These are phyloP conservation scores for Oenanthe oenanthe DNA, from an alignment of 2,113 vertebrate genomes.

Conservation along the genomic window DNA sequence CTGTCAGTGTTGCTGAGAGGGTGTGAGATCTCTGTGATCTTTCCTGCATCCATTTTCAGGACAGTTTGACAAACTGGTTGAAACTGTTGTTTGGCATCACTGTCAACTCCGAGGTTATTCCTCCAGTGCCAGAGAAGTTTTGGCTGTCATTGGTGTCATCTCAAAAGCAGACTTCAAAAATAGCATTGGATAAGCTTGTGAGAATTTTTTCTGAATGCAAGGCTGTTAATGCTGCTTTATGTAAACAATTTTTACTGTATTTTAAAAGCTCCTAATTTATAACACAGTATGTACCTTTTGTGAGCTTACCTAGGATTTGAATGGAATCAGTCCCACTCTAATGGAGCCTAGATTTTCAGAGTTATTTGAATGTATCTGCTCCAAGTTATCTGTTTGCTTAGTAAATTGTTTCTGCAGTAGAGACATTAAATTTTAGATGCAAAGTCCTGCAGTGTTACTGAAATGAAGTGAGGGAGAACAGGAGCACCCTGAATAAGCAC, in stretches of 20 bases:
- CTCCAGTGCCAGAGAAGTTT: not conserved
- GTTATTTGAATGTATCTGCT: not conserved
- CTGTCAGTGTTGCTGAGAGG: not conserved
- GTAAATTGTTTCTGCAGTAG: not conserved
- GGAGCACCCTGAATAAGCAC: not conserved
- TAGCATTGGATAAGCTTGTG: not conserved
- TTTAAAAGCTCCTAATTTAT: not conserved
- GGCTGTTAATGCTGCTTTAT: not conserved
- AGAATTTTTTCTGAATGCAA: not conserved
- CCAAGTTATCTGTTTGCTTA: not conserved
- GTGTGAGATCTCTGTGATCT: not conserved
- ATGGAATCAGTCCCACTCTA: not conserved
- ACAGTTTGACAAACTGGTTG: not conserved
- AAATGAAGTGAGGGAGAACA: not conserved
- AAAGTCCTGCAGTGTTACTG: not conserved
- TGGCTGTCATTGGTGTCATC: not conserved
- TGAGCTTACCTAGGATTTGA: not conserved
- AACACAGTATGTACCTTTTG: not conserved
- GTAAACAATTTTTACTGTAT: not conserved
- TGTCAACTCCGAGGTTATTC: not conserved
- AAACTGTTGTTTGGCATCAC: not conserved
- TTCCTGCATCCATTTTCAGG: not conserved
- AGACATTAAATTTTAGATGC: not conserved
- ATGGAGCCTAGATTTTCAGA: not conserved
- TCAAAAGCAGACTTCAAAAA: not conserved